These are phyloP conservation scores for Nylanderia fulva DNA, from an alignment of 1,140 invertebrate genomes.

Conservation along the genomic window DNA sequence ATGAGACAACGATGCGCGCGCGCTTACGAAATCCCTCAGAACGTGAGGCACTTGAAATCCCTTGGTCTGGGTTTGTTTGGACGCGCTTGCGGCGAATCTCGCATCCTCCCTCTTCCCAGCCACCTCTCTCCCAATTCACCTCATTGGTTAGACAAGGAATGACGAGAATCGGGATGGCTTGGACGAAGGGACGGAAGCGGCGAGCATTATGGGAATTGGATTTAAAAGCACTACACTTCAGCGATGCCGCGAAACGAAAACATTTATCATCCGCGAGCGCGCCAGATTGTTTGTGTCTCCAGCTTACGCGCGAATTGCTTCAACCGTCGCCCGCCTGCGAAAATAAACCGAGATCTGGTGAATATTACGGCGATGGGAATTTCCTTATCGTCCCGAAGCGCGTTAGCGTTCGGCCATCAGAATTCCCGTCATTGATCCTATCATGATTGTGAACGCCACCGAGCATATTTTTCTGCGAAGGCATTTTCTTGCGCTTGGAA, in stretches of 20 bases:
- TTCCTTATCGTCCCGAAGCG: conserved; percentile 43
- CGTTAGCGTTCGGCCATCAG: conserved; percentile 36
- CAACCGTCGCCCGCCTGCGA: conserved; percentile 35
- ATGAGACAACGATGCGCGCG: conserved; percentile 47
- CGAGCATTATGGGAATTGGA: conserved; percentile 78
- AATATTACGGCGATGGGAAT: conserved; percentile 49
- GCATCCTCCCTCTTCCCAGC: conserved; percentile 19
- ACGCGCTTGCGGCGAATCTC: conserved; percentile 66
- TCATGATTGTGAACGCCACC: conserved; percentile 9
- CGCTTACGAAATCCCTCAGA: conserved; percentile 61
- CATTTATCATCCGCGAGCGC: conserved; percentile 71
- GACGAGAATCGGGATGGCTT: conserved; percentile 31
- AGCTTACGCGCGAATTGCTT: conserved; percentile 64
- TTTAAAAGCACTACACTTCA: conserved; percentile 74
- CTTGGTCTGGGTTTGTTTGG: conserved; percentile 69
- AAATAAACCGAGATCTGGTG: conserved; percentile 51
- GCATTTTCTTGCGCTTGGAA: background rate
- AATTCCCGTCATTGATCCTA: conserved; percentile 47
- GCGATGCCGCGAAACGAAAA: conserved; percentile 67
- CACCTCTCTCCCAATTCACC: background rate
- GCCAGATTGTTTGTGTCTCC: conserved; percentile 68
- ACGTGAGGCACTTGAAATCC: conserved; percentile 62
- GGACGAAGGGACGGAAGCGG: background rate
- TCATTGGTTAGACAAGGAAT: conserved; percentile 39
- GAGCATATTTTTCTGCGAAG: background rate